Evolutionary conservation across 2,888 invertebrate species (phyloP), one percentile per base, ranked within the genome.

Genomic region (Fabriciana adippe): DNA sequence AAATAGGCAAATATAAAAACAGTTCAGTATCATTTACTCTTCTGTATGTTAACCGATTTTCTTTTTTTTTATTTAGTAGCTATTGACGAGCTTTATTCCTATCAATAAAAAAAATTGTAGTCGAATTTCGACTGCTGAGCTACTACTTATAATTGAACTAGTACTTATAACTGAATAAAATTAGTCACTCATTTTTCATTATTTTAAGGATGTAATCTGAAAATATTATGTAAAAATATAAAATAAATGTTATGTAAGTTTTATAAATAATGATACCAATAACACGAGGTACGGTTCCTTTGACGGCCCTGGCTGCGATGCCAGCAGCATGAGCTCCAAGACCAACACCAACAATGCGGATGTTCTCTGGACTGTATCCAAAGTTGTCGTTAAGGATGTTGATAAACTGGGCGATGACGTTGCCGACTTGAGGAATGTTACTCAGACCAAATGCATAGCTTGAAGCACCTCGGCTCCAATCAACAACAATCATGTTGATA

Each of bases 281-380:
- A 70, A 93, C 79, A 51, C 86, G 86, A 50, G 89, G 84, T 3
- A 92, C 56, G 0, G 64, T 63, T 67, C 82, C 85, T 11, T 67
- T 72, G 4, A 81, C 74, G 0, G 76, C 72, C 50, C 87, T 88
- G 0, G 86, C 87, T 11, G 88, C 86, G 31, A 91, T 89, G 56
- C 90, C 93, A 64, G 90, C 93, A 11, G 92, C 81, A 69, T 93
- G 93, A 1, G 81, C 92, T 3, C 93, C 89, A 18, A 88, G 78
- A 18, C 87, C 87, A 45, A 84, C 79, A n/a, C 93, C 93, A 1
- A 93, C 86, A 16, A 93, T 82, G 45, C 87, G 87, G 47, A 93
- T 71, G 56, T 78, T 72, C 14, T 71, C 73, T 0, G 82, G 59
- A 6, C 72, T 73, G 72, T 91, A 88, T 0, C 81, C 77, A 64